Base-by-base conservation (phyloP, 1,140 invertebrate species). In the Penaeus indicus region DNA sequence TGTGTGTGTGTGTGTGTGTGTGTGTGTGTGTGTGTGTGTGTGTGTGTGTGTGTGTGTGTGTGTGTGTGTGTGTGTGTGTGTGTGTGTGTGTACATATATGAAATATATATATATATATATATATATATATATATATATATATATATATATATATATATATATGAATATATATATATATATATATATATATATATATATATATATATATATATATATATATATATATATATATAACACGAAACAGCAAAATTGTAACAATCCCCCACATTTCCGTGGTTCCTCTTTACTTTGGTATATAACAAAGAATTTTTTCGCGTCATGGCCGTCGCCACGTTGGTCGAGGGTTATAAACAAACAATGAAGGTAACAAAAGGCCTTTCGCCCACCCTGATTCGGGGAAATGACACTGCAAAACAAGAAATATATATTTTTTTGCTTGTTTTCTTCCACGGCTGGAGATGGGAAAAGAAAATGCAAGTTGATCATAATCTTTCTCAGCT, bases 341-440 rank as follows among this genome's bases (percentile, higher is more conserved):
- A 42, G 32, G 64, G 86, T 77, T 88, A 84, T 88, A 88, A 88
- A 83, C 86, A 83, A 88, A 88, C 86, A 88, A 88, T 88, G 80
- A 88, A 81, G 86, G 78, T 81, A 88, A 83, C 79, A 88, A 81
- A 72, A 88, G 86, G 75, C 75, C 63, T 72, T 72, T 60, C 84
- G 84, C 86, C 64, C 86, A 61, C 81, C 62, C 60, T 32, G 62
- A 83, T 64, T 63, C 81, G 22, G 25, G n/a, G 60, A 61, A 83
- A 38, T 42, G 27, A n/a, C 62, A 62, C 61, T 32, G 62, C 47
- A 80, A 54, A 54, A 54, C 38, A 83, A 32, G 62, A 64, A 83
- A 21, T 54, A 32, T 83, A 22, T 25, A 54, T 64, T 19, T 64
- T 27, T 85, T 61, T 85, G n/a, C 78, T 42, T 47, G 42, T 82